These are phyloP conservation scores for Sebastolobus altivelis DNA, from an alignment of 2,797 vertebrate species.

Conservation along the genomic window DNA sequence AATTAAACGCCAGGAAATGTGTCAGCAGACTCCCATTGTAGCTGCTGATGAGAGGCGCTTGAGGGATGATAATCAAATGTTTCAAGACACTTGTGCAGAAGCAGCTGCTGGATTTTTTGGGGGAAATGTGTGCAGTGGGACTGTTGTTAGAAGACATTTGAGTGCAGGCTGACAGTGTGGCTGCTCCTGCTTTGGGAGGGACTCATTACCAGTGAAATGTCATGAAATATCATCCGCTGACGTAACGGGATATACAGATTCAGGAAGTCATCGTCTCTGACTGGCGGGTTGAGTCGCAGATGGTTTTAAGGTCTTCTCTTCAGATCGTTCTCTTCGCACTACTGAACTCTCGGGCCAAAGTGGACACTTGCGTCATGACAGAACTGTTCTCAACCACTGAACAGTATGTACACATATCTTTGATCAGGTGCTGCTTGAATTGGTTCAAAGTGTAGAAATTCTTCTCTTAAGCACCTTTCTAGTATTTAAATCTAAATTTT, in stretches of 20 bases:
- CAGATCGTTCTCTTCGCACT: slow-evolving; percentile 24
- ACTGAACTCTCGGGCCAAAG: slow-evolving; percentile 31
- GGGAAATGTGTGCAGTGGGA: background rate
- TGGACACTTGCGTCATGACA: background rate
- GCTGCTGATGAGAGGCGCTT: slow-evolving; percentile 47
- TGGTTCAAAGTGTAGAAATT: background rate
- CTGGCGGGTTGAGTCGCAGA: background rate
- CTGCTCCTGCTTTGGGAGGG: background rate
- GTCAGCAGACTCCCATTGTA: slow-evolving; percentile 22
- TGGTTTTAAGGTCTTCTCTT: background rate
- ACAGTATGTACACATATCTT: background rate
- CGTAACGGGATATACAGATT: background rate
- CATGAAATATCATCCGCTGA: background rate
- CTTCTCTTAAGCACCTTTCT: slow-evolving; percentile 38
- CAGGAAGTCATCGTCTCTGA: background rate
- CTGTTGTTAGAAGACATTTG: background rate
- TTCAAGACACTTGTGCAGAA: slow-evolving; percentile 42
- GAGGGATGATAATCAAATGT: slow-evolving; percentile 43
- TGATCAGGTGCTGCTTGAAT: slow-evolving; percentile 14
- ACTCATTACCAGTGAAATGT: slow-evolving; percentile 25
- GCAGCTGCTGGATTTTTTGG: slow-evolving; percentile 31
- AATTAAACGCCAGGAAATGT: slow-evolving; percentile 37
- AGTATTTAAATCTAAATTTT: slow-evolving; percentile 18
- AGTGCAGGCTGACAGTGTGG: background rate
- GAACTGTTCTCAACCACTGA: background rate